Evolutionary conservation across 1,140 invertebrate genomes (phyloP), one percentile per base, ranked within the genome.

Genomic region (Pogonomyrmex barbatus): DNA sequence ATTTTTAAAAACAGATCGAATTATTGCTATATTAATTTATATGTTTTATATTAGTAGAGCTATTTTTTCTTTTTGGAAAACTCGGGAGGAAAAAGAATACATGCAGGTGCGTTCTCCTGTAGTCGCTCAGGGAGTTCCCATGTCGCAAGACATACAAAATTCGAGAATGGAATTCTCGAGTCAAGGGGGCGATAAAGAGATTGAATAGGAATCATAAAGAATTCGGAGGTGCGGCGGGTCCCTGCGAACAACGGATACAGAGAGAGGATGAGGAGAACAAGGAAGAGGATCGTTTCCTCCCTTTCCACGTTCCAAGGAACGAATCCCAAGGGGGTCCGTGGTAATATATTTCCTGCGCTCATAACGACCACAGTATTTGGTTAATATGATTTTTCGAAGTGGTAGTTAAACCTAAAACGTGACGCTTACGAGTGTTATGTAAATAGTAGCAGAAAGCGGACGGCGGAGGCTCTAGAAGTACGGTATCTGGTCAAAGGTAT

Each of bases 311-410:
- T 84, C 77, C 77, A 88, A 83, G 83, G 82, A 75, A 60, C 50
- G 47, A 56, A 67, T 73, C 65, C 62, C 86, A 47, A 77, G 86
- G 68, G 86, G 54, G 82, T 90, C 81, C 65, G 58, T 14, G 42
- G 86, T 88, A 87, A 90, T 90, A 90, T 90, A 90, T 90, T 90
- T 90, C 86, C 88, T 67, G 24, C 78, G 68, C 85, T 71, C 70
- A 84, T 86, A 91, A 91, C 88, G 67, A 86, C 68, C 85, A 78
- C 77, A 79, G 91, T 92, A 90, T 92, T 92, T 92, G 82, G 90
- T 92, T 92, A 91, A 92, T 92, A 92, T 84, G 85, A 88, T 91
- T 90, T 88, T 85, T 67, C 85, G 17, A 87, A 91, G 91, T 86
- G 87, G 67, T 89, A 89, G 91, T 88, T 89, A 90, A 92, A 89